Evolutionary conservation across 2,797 vertebrate genomes (phyloP).

Genomic region (Diglossa cyanea): DNA sequence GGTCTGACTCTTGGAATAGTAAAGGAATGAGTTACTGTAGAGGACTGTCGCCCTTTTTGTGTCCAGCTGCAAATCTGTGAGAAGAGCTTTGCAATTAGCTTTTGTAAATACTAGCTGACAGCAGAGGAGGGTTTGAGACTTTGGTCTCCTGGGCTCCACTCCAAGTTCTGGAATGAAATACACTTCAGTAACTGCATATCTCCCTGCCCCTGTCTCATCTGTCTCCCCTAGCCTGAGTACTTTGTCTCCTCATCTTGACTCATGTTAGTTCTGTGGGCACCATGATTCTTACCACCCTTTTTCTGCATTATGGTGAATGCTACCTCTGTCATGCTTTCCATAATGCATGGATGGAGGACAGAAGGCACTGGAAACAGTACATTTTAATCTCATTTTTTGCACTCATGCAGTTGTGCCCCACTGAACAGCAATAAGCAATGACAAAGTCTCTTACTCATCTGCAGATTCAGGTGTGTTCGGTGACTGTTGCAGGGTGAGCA

Average conservation of each 20-base stretch:
- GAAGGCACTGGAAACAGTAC: background rate
- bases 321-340: background rate
- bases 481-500: background rate
- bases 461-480: rapidly evolving
- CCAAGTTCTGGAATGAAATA: constrained; percentile 49
- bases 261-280: background rate
- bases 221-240: background rate
- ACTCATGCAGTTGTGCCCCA: background rate
- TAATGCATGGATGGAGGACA: background rate
- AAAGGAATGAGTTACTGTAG: background rate
- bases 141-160: constrained; percentile 41
- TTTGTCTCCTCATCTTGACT: constrained; percentile 27
- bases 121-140: constrained; percentile 9
- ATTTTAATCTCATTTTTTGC: background rate
- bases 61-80: background rate
- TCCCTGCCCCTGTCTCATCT: constrained; percentile 20
- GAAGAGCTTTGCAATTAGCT: constrained; percentile 44
- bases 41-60: background rate
- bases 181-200: background rate
- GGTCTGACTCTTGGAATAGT: background rate
- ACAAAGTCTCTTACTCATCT: background rate
- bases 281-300: background rate
- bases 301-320: background rate
- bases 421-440: background rate
- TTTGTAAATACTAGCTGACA: constrained; percentile 35